Percentiles rank a stretch among this genome's conserved stretches.
Evolutionary conservation across 2,797 vertebrate genomes (phyloP).

Genomic region (Garrulus glandarius): DNA sequence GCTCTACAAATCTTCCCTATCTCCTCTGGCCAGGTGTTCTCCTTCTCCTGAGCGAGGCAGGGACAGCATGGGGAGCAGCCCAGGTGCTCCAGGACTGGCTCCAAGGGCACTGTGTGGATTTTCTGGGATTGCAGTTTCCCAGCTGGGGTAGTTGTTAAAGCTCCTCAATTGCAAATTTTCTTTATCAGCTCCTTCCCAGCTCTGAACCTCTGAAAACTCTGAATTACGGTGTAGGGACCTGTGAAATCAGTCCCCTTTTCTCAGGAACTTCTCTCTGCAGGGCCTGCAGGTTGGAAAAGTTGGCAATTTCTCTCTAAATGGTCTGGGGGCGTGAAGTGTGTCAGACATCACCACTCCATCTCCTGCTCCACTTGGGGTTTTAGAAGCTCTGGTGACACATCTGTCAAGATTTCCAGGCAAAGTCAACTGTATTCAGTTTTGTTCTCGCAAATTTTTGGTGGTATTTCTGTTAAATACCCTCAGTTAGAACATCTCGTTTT

Average conservation of each 20-base stretch:
- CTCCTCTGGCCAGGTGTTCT: neutral
- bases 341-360: neutral
- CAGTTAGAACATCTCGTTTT: neutral
- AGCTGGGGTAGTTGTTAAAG: neutral
- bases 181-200: neutral
- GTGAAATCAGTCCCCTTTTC: neutral
- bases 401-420: neutral
- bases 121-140: neutral
- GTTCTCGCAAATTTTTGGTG: neutral
- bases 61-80: neutral
- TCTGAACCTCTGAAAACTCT: neutral
- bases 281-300: neutral
- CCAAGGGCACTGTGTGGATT: neutral
- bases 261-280: neutral
- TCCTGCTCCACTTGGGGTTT: neutral
- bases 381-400: neutral
- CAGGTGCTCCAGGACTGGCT: neutral
- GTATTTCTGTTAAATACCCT: neutral
- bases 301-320: neutral
- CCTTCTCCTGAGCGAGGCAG: neutral
- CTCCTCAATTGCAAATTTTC: neutral
- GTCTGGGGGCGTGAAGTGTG: neutral
- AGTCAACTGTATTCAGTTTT: neutral
- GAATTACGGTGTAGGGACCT: neutral
- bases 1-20: neutral